Conservation (phyloP, 2,113 vertebrate genomes). For the Mohoua ochrocephala region DNA sequence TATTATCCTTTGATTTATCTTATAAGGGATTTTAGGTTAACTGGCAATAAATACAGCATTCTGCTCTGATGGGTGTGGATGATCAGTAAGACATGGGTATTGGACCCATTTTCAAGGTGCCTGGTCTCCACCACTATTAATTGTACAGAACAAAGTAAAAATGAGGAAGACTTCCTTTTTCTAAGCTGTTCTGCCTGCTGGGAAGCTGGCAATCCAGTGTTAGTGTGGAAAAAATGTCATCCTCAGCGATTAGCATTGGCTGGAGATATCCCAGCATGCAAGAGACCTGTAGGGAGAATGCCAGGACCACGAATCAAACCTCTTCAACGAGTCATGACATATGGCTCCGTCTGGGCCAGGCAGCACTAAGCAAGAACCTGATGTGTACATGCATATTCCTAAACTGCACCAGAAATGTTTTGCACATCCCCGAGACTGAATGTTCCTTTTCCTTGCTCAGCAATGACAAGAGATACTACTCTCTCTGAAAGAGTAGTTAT, state of each 20-base stretch:
- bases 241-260: neutral
- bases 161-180: neutral
- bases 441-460: neutral
- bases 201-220: neutral
- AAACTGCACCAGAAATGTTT: neutral
- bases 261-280: neutral
- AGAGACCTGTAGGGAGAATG: neutral
- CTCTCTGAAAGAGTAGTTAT: neutral
- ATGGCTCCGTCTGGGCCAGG: neutral
- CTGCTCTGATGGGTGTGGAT: neutral
- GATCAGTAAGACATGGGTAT: neutral
- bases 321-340: neutral
- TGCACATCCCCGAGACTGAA: neutral
- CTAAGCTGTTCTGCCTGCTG: neutral
- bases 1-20: neutral
- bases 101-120: neutral
- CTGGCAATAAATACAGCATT: neutral
- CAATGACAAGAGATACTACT: neutral
- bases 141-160: neutral
- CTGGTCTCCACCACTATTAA: neutral
- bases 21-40: neutral
- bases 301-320: neutral
- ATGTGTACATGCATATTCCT: fast-evolving
- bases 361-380: neutral
- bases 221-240: neutral